Evolutionary conservation across 1,140 invertebrate species (phyloP).

Genomic region (Steinernema khuongi): DNA sequence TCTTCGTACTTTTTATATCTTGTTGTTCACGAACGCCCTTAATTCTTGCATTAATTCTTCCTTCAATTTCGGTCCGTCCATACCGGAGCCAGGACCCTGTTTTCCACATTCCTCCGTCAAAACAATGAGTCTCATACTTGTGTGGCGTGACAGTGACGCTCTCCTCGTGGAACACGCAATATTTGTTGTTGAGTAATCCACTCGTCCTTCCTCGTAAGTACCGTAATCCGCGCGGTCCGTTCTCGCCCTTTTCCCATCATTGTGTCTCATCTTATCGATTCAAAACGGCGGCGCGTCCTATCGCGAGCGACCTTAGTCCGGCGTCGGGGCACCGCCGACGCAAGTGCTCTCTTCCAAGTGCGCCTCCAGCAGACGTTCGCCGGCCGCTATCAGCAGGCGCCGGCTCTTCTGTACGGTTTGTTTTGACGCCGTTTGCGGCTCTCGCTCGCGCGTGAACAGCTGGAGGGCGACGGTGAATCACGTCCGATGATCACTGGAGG

Average conservation of each 20-base stretch:
- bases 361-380: not conserved
- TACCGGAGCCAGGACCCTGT: too few species aligned
- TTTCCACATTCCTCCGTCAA: too few species aligned
- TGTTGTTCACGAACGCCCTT: too few species aligned
- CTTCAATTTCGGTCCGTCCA: too few species aligned
- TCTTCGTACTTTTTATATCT: too few species aligned
- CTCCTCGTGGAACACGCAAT: too few species aligned
- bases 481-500: too few species aligned
- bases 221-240: not conserved
- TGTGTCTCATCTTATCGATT: not conserved
- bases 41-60: too few species aligned
- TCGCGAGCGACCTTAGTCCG: not conserved
- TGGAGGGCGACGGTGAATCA: not conserved
- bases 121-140: too few species aligned
- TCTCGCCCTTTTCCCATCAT: not conserved
- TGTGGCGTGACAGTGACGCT: too few species aligned
- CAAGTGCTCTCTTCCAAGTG: conserved; percentile 6
- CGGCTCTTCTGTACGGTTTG: not conserved
- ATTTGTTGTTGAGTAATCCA: too few species aligned
- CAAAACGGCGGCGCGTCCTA: not conserved
- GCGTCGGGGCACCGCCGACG: too few species aligned
- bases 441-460: not conserved
- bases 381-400: not conserved
- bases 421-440: not conserved
- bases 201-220: not conserved